A percentile compares a stretch with the other conserved stretches of the same genome.
Evolutionary conservation across 1,140 invertebrate genomes (phyloP).

Genomic region (Leptinotarsa texana): DNA sequence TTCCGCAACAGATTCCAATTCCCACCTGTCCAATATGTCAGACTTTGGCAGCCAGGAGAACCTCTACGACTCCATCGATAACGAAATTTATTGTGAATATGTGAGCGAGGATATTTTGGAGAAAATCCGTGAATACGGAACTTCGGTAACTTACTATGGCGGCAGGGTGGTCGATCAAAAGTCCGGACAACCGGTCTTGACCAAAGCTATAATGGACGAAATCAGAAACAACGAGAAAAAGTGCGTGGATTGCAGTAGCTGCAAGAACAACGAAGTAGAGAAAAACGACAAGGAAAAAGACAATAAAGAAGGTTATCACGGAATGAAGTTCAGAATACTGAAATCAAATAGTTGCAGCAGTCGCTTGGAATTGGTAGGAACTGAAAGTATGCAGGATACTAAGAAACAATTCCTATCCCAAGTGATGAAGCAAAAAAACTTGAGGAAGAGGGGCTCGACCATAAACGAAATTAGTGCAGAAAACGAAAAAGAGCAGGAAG

Average conservation of each 20-base stretch:
- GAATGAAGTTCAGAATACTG: slow-evolving; percentile 75
- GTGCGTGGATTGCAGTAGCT: slow-evolving; percentile 37
- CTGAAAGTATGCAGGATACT: slow-evolving; percentile 54
- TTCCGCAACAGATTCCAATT: slow-evolving; percentile 46
- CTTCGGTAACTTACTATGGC: slow-evolving; percentile 84
- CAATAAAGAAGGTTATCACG: slow-evolving; percentile 57
- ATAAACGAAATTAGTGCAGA: slow-evolving; percentile 53
- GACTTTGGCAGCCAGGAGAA: slow-evolving; percentile 60
- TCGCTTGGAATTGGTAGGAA: slow-evolving; percentile 74
- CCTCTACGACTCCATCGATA: slow-evolving; percentile 61
- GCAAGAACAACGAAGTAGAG: slow-evolving; percentile 31
- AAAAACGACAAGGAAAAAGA: slow-evolving; percentile 28
- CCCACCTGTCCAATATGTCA: slow-evolving; percentile 48
- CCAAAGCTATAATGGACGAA: slow-evolving; percentile 69
- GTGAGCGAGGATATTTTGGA: slow-evolving; percentile 79
- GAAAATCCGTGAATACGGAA: slow-evolving; percentile 83
- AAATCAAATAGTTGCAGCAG: slow-evolving; percentile 86
- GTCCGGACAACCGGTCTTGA: slow-evolving; percentile 63
- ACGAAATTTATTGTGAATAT: slow-evolving; percentile 65
- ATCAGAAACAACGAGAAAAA: slow-evolving; percentile 62
- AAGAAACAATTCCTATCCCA: slow-evolving; percentile 45
- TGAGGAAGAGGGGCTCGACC: slow-evolving; percentile 49
- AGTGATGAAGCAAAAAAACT: slow-evolving; percentile 37
- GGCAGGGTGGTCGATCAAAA: slow-evolving; percentile 75
- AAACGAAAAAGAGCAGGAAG: slow-evolving; percentile 13